Evolutionary conservation across 2,888 invertebrate species (phyloP), one percentile per base, ranked within the genome.

Genomic region (Hydrotaea diabolus): DNA sequence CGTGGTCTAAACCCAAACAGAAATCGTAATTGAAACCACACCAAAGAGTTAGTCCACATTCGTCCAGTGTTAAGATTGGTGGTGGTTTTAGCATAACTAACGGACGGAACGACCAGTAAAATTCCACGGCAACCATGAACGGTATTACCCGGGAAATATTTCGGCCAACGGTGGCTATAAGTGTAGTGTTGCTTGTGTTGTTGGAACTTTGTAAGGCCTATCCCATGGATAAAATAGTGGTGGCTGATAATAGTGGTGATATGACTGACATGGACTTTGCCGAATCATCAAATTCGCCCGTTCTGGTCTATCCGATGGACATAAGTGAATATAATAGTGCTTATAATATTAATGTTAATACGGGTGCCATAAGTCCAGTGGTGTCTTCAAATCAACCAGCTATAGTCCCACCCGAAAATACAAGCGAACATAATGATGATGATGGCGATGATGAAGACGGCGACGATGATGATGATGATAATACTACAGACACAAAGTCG

Each of bases 261-360:
- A n/a, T 21, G 21, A 57, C 15, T 23, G 59, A 59, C 26, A 59
- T 59, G 59, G 59, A 59, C 2, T 23, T 23, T 2, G 59, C 59
- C 2, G 59, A 59, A 59, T 59, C 59, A 87, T 49, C 76, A 86
- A 69, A 62, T 15, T 31, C 31, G 31, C 31, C 31, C 31, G 31
- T 31, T 31, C 31, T 31, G 2, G 31, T 31, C 7, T 31, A 31
- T 39, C 11, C 39, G 7, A 11, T 39, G 39, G 13, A 3, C 9
- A 39, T 8, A 8, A 13, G 9, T 39, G 39, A 39, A 39, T 39
- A 39, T 39, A 39, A 1, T 2, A 31, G 31, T 39, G 39, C 3
- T 8, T 39, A 39, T 39, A 39, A 1, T 2, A 31, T 2, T 39
- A 13, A 39, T 39, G 39, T 1, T 39, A 11, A 39, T 9, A 1